Conservation (phyloP, 2,113 vertebrate species). For the Dascyllus trimaculatus region DNA sequence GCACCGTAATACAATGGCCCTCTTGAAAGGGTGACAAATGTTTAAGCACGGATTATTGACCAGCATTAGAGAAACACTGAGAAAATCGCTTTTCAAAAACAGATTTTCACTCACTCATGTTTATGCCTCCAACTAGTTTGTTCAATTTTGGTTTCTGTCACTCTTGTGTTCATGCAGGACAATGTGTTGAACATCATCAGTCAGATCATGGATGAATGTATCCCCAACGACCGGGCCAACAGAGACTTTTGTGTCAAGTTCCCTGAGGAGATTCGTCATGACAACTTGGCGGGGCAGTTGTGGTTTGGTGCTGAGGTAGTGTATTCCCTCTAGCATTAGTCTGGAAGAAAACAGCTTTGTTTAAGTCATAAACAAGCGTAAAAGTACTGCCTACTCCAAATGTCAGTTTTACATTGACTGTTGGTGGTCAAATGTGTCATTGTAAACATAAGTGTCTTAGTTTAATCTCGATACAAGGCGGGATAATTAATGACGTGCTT, state of each 20-base stretch:
- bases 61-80: slow-evolving; percentile 13
- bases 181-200: slow-evolving; percentile 96
- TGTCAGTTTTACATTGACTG: not conserved
- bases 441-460: not conserved
- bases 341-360: slow-evolving; percentile 49
- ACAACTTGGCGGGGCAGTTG: slow-evolving; percentile 97
- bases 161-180: slow-evolving; percentile 85
- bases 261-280: slow-evolving; percentile 97
- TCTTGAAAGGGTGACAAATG: slow-evolving; percentile 20
- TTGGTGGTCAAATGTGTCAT: not conserved
- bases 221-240: slow-evolving; percentile 94
- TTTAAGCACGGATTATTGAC: slow-evolving; percentile 18
- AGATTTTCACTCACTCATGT: slow-evolving; percentile 3
- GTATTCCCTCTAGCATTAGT: slow-evolving; percentile 50
- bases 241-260: slow-evolving; percentile 98
- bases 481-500: slow-evolving; percentile 1
- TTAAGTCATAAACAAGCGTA: slow-evolving; percentile 1
- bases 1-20: not conserved
- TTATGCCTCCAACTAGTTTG: slow-evolving; percentile 30
- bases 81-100: slow-evolving; percentile 10
- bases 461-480: not conserved
- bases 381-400: not conserved
- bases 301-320: slow-evolving; percentile 98
- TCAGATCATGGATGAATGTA: slow-evolving; percentile 99
- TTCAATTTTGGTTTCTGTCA: slow-evolving; percentile 47